Base-by-base conservation (phyloP, 2,797 vertebrate genomes). In the Spea hammondii region DNA sequence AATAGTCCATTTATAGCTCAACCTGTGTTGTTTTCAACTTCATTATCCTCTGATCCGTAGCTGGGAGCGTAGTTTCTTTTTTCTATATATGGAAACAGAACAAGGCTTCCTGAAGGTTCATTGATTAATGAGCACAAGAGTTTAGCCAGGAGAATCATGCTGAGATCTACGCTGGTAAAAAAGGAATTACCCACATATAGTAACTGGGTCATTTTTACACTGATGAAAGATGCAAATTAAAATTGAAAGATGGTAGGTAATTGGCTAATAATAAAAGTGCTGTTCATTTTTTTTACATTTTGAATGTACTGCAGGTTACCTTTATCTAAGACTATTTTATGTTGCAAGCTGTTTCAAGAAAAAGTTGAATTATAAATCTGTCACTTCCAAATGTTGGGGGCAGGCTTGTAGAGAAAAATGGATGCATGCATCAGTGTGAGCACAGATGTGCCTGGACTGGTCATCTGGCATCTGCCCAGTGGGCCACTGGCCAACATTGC, bases 141-240 rank as follows among this genome's bases (percentile, higher is more conserved):
- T 66, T 17, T 50, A 69, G 74, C 74, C 74, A 77, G 62, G 74
- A 77, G 74, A 68, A 69, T 50, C 70, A 14, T 62, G 55, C 46
- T 59, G 54, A 60, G 46, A 69, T 45, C 8, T 10, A 4, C 14
- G 75, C 62, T 50, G 46, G 66, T 51, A 14, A 46, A 51, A 77
- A 68, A 70, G 17, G 48, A 13, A 77, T 50, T 62, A 59, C 66
- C 54, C 50, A 57, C 6, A 8, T 62, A 49, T n/a, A 70, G 51
- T 53, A 70, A 77, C 67, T 46, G 55, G 49, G 67, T 45, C 47
- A 50, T 51, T 64, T 65, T 57, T 44, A 50, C 17, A 69, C 5
- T 57, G 13, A 46, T 62, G 13, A 70, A n/a, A 47, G 51, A 55
- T 49, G n/a, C 17, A 17, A 13, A 13, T 17, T n/a, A 14, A 53